Percentiles rank a stretch among this genome's conserved stretches.
phyloP scores from a whole-genome alignment of 2,113 vertebrate species.

The Dicentrarchus labrax region DNA sequence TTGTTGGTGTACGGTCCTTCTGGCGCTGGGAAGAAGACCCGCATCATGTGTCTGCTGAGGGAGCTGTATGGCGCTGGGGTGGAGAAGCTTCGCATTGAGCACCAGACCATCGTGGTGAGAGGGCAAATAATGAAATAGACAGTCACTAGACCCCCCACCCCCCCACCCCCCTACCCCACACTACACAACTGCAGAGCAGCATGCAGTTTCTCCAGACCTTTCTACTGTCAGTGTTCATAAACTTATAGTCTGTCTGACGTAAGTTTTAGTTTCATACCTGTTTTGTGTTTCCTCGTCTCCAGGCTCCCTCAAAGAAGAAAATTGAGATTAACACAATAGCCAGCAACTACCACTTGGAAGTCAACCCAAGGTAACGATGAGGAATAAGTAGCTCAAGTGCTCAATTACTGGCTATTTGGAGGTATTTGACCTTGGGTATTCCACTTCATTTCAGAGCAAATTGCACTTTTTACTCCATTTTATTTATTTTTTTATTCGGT shows the following conservation, averaged over 20 bases:
- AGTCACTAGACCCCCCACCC: neutral
- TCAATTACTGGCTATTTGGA: neutral
- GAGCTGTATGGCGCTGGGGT: conserved; percentile 96
- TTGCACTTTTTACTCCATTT: neutral
- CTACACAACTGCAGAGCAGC: accelerated
- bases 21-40: conserved; percentile 97
- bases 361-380: conserved; percentile 91
- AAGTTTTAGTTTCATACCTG: neutral
- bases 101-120: conserved; percentile 94
- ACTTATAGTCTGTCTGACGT: neutral
- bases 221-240: neutral
- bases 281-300: neutral
- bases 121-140: neutral
- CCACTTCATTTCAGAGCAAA: neutral
- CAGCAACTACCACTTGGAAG: conserved; percentile 99
- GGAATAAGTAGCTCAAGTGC: too few relatives aligned
- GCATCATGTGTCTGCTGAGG: conserved; percentile 96
- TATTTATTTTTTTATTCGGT: too few relatives aligned
- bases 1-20: conserved; percentile 96
- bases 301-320: conserved; percentile 99
- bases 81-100: conserved; percentile 97
- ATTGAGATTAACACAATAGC: conserved; percentile 98
- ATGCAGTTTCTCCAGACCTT: neutral
- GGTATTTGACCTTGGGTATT: neutral
- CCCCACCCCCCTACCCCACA: too few relatives aligned